These are phyloP conservation scores for Pogonognathellus flavescens DNA, from an alignment of 1,140 invertebrate species.

Conservation along the genomic window DNA sequence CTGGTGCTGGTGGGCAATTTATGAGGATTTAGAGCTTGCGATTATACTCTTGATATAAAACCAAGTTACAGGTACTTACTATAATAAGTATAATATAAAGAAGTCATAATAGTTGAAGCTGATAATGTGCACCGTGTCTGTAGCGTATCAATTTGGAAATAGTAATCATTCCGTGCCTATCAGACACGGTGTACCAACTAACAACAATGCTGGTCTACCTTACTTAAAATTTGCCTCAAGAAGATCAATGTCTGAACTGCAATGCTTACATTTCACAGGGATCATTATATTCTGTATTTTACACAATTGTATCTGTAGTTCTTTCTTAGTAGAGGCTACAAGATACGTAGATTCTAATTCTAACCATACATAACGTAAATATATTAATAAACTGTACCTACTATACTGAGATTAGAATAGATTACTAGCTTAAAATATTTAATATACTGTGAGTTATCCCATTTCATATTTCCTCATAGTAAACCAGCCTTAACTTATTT, in stretches of 20 bases:
- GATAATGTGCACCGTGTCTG: conserved; percentile 30
- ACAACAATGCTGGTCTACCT: background rate
- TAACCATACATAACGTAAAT: background rate
- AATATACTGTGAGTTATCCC: background rate
- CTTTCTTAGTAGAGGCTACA: background rate
- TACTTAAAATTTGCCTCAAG: conserved; percentile 31
- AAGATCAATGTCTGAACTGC: background rate
- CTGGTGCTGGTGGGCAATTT: no score
- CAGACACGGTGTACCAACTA: conserved; percentile 32
- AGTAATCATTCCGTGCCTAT: conserved; percentile 40
- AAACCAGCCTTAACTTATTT: background rate
- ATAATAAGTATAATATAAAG: no score
- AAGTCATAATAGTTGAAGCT: no score
- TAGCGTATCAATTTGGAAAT: conserved; percentile 22
- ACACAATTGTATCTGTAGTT: background rate
- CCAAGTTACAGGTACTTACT: no score
- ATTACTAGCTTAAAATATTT: background rate
- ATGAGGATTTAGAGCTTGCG: no score
- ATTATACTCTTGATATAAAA: no score
- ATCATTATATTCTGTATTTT: background rate
- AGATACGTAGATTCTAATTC: no score
- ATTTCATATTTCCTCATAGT: no score
- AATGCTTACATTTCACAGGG: background rate
- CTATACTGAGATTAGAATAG: background rate
- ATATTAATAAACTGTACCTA: background rate